Evolutionary conservation across 2,888 invertebrate species (phyloP).

Genomic region (Merodon equestris): DNA sequence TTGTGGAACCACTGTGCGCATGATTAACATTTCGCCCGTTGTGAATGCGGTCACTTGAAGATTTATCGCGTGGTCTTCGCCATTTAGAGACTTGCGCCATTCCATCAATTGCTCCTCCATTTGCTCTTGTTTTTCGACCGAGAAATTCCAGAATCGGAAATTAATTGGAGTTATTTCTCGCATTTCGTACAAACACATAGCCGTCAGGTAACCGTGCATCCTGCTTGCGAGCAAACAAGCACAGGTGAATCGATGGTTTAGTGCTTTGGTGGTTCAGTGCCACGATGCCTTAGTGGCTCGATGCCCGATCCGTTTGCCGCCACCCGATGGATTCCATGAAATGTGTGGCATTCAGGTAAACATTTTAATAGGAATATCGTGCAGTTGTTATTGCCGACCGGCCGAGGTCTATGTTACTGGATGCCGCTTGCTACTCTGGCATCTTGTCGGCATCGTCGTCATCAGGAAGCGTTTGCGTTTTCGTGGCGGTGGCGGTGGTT

Average conservation of each 20-base stretch:
- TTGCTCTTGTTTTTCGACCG: slow-evolving; percentile 16
- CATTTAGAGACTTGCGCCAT: slow-evolving; percentile 42
- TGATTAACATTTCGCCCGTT: slow-evolving; percentile 48
- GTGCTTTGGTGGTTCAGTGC: too few species aligned
- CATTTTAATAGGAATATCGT: slow-evolving; percentile 66
- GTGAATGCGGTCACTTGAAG: slow-evolving; percentile 48
- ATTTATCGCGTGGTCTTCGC: slow-evolving; percentile 55
- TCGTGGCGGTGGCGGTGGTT: slow-evolving; percentile 25
- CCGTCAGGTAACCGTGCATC: slow-evolving; percentile 32
- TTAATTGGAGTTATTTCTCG: slow-evolving; percentile 58
- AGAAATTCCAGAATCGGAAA: slow-evolving; percentile 57
- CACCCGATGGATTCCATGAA: slow-evolving; percentile 54
- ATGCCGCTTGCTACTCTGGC: slow-evolving; percentile 7
- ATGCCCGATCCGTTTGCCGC: too few species aligned
- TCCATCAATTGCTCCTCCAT: slow-evolving; percentile 37
- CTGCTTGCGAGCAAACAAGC: slow-evolving; percentile 6
- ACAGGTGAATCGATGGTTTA: too few species aligned
- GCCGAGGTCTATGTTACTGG: neutral
- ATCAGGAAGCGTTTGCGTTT: slow-evolving; percentile 54
- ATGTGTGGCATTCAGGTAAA: slow-evolving; percentile 66
- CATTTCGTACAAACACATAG: slow-evolving; percentile 23
- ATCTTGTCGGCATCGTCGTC: slow-evolving; percentile 31
- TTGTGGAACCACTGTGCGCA: slow-evolving; percentile 3
- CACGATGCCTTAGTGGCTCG: too few species aligned
- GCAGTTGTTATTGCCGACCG: slow-evolving; percentile 58